phyloP scores from a whole-genome alignment of 2,797 vertebrate genomes.

The Leptoclinus maculatus region DNA sequence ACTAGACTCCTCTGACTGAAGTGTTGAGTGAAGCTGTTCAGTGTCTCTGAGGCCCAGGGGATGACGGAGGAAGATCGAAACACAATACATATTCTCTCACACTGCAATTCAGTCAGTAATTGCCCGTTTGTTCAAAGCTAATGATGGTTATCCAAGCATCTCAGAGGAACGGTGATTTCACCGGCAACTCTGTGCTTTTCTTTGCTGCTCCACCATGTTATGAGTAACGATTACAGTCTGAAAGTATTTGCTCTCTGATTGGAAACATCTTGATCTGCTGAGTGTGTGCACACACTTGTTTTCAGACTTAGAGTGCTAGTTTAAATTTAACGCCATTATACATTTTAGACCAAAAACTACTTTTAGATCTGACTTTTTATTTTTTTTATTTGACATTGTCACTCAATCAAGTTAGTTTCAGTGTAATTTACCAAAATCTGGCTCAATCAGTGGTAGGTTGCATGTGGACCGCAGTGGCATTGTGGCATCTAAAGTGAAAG shows the following conservation, averaged over 20 bases:
- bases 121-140: constrained; percentile 40
- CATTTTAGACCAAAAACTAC: not conserved
- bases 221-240: constrained; percentile 3
- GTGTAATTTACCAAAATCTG: not conserved
- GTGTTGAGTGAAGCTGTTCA: constrained; percentile 40
- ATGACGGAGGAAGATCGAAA: constrained; percentile 18
- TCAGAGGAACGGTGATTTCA: constrained; percentile 5
- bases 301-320: not conserved
- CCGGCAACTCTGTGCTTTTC: not conserved
- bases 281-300: not conserved
- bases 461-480: not conserved
- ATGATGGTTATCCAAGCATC: constrained; percentile 33
- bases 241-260: not conserved
- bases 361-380: not conserved
- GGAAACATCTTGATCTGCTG: not conserved
- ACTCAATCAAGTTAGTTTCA: not conserved
- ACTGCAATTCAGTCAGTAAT: constrained; percentile 39
- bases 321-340: not conserved
- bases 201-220: not conserved
- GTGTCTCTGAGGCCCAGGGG: constrained; percentile 39
- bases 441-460: not conserved
- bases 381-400: not conserved
- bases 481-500: not conserved
- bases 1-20: constrained; percentile 8
- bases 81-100: constrained; percentile 21